Conservation (phyloP, 2,888 invertebrate genomes). For the Ptychoptera contaminata region DNA sequence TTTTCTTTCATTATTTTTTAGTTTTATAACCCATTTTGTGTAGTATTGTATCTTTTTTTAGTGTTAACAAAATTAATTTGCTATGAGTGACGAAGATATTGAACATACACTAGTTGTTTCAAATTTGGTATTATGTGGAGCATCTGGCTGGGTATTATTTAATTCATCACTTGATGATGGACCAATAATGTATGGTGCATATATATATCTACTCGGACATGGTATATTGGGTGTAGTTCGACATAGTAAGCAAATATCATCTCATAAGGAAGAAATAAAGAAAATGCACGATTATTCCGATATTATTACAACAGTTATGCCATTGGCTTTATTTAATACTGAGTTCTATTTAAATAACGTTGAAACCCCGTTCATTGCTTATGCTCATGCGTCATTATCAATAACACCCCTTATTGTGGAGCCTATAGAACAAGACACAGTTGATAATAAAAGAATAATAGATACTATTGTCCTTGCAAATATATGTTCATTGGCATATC, state of each 20-base stretch:
- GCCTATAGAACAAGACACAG: background rate
- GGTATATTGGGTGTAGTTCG: slow-evolving; percentile 12
- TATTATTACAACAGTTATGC: background rate
- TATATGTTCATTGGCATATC: slow-evolving; percentile 4
- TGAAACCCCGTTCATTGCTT: background rate
- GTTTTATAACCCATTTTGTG: no score
- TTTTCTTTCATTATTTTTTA: no score
- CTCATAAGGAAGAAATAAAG: background rate
- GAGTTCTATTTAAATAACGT: slow-evolving; percentile 1
- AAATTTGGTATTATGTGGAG: slow-evolving; percentile 12
- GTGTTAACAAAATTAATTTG: background rate
- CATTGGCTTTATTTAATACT: slow-evolving; percentile 2
- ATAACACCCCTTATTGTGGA: background rate
- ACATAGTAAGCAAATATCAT: slow-evolving; percentile 7
- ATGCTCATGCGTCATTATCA: background rate
- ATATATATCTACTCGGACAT: slow-evolving; percentile 12
- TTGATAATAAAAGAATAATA: background rate
- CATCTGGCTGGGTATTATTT: slow-evolving; percentile 13
- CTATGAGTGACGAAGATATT: slow-evolving; percentile 5
- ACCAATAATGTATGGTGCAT: slow-evolving; percentile 10
- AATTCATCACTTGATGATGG: background rate
- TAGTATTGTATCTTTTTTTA: no score
- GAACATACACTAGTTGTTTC: slow-evolving; percentile 8
- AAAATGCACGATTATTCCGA: background rate
- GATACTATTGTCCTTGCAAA: slow-evolving; percentile 5